Evolutionary conservation across 1,140 invertebrate genomes (phyloP), one percentile per base, ranked within the genome.

Genomic region (Atta texana): DNA sequence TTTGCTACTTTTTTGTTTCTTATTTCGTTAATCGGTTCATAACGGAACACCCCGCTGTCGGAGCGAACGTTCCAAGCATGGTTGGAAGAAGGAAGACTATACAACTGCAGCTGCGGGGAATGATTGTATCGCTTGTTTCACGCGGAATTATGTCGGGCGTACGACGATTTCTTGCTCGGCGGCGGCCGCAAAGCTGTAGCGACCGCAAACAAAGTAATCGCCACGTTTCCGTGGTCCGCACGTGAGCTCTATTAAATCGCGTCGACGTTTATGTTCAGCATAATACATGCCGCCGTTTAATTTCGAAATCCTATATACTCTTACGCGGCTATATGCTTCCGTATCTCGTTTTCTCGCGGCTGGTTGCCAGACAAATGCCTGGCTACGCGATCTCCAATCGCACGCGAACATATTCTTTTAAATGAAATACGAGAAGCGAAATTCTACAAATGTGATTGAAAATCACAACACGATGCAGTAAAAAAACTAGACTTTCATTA

Each of bases 211-310:
- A 77, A 75, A 66, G 59, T 64, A 78, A 85, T 77, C 74, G 59
- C 49, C 59, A 61, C 69, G 51, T 66, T 85, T 85, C 49, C 74
- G 34, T 24, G 59, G 39, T 31, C 44, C 74, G 82, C 49, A 64
- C 74, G 82, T 53, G 82, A 85, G 82, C 44, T 78, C 82, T 51
- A 49, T 66, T 76, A 85, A 85, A 85, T 82, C 68, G 80, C 68
- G 39, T 51, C 49, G 69, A 84, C 80, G 39, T 75, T 82, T 59
- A 72, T 24, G 53, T 21, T n/a, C 39, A 28, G 55, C 18, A 68
- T 74, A 82, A 82, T 81, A 72, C 80, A 59, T 68, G 39, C 24
- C 61, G 49, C 49, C 34, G 18, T 82, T 53, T 74, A 74, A 59
- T 53, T 64, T 84, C 69, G 18, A 75, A 51, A 3, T 14, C 3